A percentile compares a stretch with the other conserved stretches of the same genome.
phyloP scores from a whole-genome alignment of 2,888 invertebrate species.

The Eristalis pertinax region DNA sequence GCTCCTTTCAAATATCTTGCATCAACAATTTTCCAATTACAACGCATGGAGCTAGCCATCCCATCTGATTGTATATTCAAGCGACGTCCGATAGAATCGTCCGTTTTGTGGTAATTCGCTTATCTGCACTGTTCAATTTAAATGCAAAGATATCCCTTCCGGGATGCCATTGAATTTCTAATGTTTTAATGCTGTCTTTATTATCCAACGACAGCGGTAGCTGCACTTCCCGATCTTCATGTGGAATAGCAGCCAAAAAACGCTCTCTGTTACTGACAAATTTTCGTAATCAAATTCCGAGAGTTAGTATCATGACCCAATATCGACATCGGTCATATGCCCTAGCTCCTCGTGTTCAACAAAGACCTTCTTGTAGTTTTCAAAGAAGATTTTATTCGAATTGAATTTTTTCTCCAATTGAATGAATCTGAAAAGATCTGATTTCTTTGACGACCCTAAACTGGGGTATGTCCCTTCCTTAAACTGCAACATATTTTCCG shows the following conservation, averaged over 20 bases:
- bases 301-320: no score
- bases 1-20: conserved; percentile 17
- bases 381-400: no score
- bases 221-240: background rate
- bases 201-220: conserved; percentile 15
- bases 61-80: background rate
- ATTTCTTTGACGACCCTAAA: no score
- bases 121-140: background rate
- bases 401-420: no score
- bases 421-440: no score
- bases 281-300: no score
- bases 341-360: no score
- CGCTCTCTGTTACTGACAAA: conserved; percentile 35
- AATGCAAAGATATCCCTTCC: background rate
- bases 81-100: conserved; percentile 17
- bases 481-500: conserved; percentile 1
- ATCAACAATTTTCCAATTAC: conserved; percentile 1
- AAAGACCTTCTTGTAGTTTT: no score
- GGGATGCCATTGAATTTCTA: conserved; percentile 3
- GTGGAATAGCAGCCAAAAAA: background rate
- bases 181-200: background rate
- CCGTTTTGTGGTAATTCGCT: conserved; percentile 1
- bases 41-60: conserved; percentile 6
- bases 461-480: no score
- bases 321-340: no score